Evolutionary conservation across 2,888 invertebrate genomes (phyloP), one percentile per base, ranked within the genome.

Genomic region (Hirtodrosophila cameraria): DNA sequence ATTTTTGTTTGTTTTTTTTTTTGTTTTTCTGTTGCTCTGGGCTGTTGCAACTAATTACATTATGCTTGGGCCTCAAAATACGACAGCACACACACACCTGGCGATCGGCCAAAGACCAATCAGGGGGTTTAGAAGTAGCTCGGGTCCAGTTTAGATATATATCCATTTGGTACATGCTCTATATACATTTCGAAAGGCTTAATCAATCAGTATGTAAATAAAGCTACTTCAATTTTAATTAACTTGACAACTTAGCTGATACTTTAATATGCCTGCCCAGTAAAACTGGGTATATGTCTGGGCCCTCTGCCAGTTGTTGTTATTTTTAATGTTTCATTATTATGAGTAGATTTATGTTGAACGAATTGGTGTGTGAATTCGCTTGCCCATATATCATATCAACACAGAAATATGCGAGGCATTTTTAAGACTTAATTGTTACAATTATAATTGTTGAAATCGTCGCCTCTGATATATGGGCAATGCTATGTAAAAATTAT

Each of bases 371-470:
- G 25, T 49, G 33, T 53, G n/a, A 53, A 65, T 65, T 50, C 55
- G 25, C 20, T 31, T 8, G 46, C 6, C 41, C 20, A 58, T 76
- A 72, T 58, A 70, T 77, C 58, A 74, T 55, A 57, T 46, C 7
- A 31, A 12, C 52, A 9, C 52, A 49, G 30, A 53, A 62, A 60
- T 61, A 64, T 74, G 63, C 33, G 30, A 23, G 38, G 27, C 53
- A 57, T 49, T 77, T 58, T 53, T 7, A 53, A 74, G 59, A 62
- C 62, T 76, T 66, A 76, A 76, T 66, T 80, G 42, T 52, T 63
- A 53, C 55, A 63, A 59, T 74, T 57, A 67, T 57, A 46, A 54
- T 70, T 45, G 31, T 43, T 20, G 2, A 25, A 53, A 20, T n/a
- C n/a, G 18, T 9, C 15, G 12, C 5, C 3, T 11, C 7, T 60